Base-by-base conservation (phyloP, 2,797 vertebrate genomes). In the Todus mexicanus region DNA sequence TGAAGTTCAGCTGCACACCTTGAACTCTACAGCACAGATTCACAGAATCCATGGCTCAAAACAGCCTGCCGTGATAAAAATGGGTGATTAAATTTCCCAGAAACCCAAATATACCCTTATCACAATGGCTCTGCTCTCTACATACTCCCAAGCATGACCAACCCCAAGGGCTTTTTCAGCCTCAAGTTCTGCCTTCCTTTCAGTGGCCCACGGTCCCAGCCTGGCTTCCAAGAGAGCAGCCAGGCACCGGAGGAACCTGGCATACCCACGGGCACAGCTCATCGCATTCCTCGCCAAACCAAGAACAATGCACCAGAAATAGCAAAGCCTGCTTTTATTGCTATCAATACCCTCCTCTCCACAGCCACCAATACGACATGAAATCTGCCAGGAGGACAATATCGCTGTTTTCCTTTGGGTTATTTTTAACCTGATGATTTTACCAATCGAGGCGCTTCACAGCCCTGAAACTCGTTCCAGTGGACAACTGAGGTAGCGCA, bases 1-100 rank as follows among this genome's bases (percentile, higher is more conserved):
- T 95, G 91, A 95, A 94, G 93, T 94, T 96, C 92, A 95, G 87
- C 90, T 53, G 83, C 87, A 84, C 96, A 96, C 94, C 95, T 95
- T 94, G 91, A 94, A 90, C 95, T 86, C 56, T 37, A 53, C 60
- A 75, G 74, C 76, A 92, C 47, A 83, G 73, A 89, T 89, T 92
- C 90, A 56, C 89, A 81, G 89, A 95, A 95, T 42, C 35, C 3
- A 6, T 3, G 29, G 79, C 89, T 94, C 64, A 54, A 88, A 94
- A 90, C 89, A 92, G 82, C 73, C 70, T 66, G 73, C 9, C 0
- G 1, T 43, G 84, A 91, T 79, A 95, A 92, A 95, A 93, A 91
- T 3, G 25, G 76, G 37, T 22, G 51, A 89, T 85, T 63, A 37
- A 23, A 93, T 66, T 93, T 93, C 84, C 50, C 87, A 91, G 87